Evolutionary conservation across 2,113 vertebrate genomes (phyloP), one percentile per base, ranked within the genome.

Genomic region (Pionites leucogaster): DNA sequence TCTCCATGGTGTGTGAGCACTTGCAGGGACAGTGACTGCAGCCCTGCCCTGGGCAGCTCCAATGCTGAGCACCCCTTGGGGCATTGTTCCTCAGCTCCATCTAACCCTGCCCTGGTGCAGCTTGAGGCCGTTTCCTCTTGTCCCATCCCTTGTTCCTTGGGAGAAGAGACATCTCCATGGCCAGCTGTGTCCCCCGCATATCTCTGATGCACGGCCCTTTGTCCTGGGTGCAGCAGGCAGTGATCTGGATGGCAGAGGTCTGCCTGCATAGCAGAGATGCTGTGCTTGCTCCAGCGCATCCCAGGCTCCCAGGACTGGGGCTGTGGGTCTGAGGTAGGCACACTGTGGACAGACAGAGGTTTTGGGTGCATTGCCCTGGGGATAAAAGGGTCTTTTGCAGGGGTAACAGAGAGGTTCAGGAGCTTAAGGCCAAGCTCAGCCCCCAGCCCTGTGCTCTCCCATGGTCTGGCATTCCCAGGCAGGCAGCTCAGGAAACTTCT

Each of bases 401-500:
- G 23, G 6, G 7, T 6, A 5, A 31, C 27, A 1, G 10, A 8
- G 33, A 35, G 53, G 23, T 19, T 2, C 29, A 28, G 74, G 78
- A 70, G 33, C 53, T 0, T 3, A 16, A 18, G 23, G 17, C 1
- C 76, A 62, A 27, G 65, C 39, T 76, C 78, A 64, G 74, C 62
- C 37, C 50, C 69, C 50, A 17, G 41, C 64, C 37, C 47, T 17
- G 13, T 0, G 7, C 41, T 27, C 63, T 88, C 91, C 76, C 88
- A 42, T 24, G 7, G 17, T 37, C 33, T 86, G 68, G 19, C 44
- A 76, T 14, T 44, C 35, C 60, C 92, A 27, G 78, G 94, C 69
- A 70, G 63, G 91, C 86, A 84, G 77, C 94, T 92, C 84, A 68
- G 9, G 59, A 72, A 95, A 90, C 94, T 94, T 89, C 90, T 65